Conservation (phyloP, 2,888 invertebrate genomes). For the Incurvaria masculella region DNA sequence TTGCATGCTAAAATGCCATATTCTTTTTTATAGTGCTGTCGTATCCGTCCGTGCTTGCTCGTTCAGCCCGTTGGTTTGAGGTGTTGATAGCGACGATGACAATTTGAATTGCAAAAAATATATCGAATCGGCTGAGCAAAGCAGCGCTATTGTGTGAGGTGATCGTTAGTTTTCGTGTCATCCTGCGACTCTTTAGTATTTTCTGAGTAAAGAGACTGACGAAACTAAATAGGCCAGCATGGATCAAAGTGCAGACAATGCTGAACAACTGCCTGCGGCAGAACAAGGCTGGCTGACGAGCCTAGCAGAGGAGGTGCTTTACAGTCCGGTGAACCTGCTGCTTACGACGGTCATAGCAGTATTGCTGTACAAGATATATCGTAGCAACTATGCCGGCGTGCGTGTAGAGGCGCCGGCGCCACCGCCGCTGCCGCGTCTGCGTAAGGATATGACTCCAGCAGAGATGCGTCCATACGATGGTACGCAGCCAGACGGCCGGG, state of each 20-base stretch:
- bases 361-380: slow-evolving; percentile 65
- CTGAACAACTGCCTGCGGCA: slow-evolving; percentile 21
- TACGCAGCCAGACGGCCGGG: slow-evolving; percentile 78
- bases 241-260: slow-evolving; percentile 18
- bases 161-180: no score
- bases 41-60: no score
- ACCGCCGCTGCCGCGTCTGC: slow-evolving; percentile 68
- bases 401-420: slow-evolving; percentile 26
- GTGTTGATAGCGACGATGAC: no score
- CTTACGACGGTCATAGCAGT: slow-evolving; percentile 61
- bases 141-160: no score
- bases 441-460: slow-evolving; percentile 85
- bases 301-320: slow-evolving; percentile 52
- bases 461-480: slow-evolving; percentile 89
- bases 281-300: slow-evolving; percentile 25
- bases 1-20: no score
- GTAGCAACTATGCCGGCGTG: slow-evolving; percentile 35
- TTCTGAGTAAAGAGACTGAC: no score
- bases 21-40: no score
- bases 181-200: no score
- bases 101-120: no score
- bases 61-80: no score
- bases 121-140: no score
- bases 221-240: no score
- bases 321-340: slow-evolving; percentile 64